phyloP scores from a whole-genome alignment of 2,113 vertebrate genomes.

The Herpetotheres cachinnans region DNA sequence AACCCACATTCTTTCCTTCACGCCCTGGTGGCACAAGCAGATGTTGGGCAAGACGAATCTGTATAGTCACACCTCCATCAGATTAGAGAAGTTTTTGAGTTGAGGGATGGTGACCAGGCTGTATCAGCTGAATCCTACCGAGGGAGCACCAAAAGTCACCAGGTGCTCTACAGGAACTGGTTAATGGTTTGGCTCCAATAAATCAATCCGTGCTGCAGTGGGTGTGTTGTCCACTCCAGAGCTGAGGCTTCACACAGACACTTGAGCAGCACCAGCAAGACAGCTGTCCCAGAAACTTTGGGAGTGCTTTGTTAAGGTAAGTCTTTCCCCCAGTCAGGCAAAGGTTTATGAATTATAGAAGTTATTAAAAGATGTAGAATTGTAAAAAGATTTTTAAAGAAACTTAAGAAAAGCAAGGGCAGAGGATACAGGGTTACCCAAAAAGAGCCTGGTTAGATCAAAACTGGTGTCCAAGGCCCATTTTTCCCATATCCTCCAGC shows the following conservation, averaged over 20 bases:
- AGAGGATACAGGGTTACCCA: neutral
- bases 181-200: neutral
- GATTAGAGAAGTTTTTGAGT: accelerated
- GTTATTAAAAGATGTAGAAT: neutral
- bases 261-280: neutral
- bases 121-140: neutral
- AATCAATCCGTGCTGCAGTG: accelerated
- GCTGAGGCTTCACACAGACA: neutral
- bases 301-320: neutral
- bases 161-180: neutral
- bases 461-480: neutral
- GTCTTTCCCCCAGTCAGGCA: accelerated
- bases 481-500: neutral
- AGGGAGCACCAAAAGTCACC: neutral
- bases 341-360: neutral
- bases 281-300: neutral
- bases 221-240: neutral
- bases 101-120: neutral
- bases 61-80: neutral
- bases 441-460: neutral
- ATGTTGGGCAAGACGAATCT: neutral
- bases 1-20: neutral
- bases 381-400: neutral
- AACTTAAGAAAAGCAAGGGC: neutral
- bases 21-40: neutral